phyloP scores from a whole-genome alignment of 2,888 invertebrate genomes.

The Amiota communis region DNA sequence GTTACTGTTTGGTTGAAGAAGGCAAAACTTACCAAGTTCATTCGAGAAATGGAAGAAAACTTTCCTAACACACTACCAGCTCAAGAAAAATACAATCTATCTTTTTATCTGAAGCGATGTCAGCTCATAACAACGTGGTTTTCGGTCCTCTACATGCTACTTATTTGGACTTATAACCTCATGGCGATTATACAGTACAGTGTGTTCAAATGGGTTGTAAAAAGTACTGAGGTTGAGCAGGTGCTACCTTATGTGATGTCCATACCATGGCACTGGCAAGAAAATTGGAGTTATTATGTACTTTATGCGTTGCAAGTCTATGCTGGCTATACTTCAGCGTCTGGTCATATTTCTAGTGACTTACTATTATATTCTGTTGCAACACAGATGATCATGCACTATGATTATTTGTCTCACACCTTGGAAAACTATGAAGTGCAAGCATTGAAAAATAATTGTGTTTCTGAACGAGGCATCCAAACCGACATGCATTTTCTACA shows the following conservation, averaged over 20 bases:
- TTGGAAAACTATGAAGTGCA: conserved; percentile 35
- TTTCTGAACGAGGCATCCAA: background rate
- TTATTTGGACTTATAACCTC: conserved; percentile 69
- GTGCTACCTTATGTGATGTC: conserved; percentile 45
- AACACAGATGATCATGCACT: conserved; percentile 63
- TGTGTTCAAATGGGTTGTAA: conserved; percentile 44
- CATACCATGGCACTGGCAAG: conserved; percentile 50
- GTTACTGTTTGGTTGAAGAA: conserved; percentile 59
- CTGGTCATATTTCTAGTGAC: conserved; percentile 56
- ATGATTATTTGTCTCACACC: conserved; percentile 49
- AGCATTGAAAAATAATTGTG: conserved; percentile 23
- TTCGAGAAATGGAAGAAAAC: conserved; percentile 51
- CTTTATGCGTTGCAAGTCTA: conserved; percentile 47
- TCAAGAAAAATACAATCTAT: conserved; percentile 47
- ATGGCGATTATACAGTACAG: conserved; percentile 55
- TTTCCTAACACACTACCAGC: conserved; percentile 47
- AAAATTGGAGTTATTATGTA: conserved; percentile 47
- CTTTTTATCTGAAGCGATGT: conserved; percentile 47
- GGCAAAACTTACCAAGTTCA: conserved; percentile 49
- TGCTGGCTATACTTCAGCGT: conserved; percentile 51
- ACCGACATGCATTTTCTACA: conserved; percentile 38
- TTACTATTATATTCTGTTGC: conserved; percentile 55
- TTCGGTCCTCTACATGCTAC: conserved; percentile 58
- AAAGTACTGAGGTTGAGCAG: conserved; percentile 21
- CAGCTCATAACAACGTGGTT: conserved; percentile 55